Evolutionary conservation across 2,888 invertebrate genomes (phyloP), one percentile per base, ranked within the genome.

Genomic region (Augiades crinisus): DNA sequence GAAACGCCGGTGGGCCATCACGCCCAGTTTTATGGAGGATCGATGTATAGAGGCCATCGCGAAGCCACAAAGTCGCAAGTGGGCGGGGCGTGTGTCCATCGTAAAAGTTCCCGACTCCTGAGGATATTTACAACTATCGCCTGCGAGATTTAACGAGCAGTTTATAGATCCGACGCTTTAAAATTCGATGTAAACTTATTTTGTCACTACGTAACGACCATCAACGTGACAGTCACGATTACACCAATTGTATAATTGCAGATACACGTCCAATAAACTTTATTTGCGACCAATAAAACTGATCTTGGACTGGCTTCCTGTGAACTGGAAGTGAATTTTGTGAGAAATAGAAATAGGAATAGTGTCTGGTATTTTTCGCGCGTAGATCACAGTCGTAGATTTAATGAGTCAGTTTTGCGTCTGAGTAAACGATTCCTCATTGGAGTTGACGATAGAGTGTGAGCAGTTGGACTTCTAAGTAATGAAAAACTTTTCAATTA

Each of bases 91-190:
- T 66, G 64, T 64, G 78, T 72, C 78, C 80, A 73, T 83, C 86
- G 85, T 87, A 88, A 87, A 86, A 79, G 69, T 72, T 70, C 67
- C 67, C 71, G 66, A 73, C 76, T 77, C 77, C 72, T 73, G 71
- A 70, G 79, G 69, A 81, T 80, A 88, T 88, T 87, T 87, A 88
- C 84, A 83, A 81, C 85, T 81, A 84, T 80, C 80, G 75, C 72
- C 71, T 67, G 72, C 72, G 78, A 82, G 83, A 86, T 86, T 88
- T 88, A 86, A 89, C 86, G 82, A 82, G 57, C 81, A 80, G 83
- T 88, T 87, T 88, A 88, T 86, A 82, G 87, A 84, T 81, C 77
- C 72, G 65, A 67, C 71, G 76, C 81, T 80, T 84, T 83, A 75
- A 83, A 86, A 78, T 77, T 76, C 77, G 72, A 72, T 81, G 77